These are phyloP conservation scores for Drosophila pseudoobscura DNA, from an alignment of 1,140 invertebrate species.

Conservation along the genomic window DNA sequence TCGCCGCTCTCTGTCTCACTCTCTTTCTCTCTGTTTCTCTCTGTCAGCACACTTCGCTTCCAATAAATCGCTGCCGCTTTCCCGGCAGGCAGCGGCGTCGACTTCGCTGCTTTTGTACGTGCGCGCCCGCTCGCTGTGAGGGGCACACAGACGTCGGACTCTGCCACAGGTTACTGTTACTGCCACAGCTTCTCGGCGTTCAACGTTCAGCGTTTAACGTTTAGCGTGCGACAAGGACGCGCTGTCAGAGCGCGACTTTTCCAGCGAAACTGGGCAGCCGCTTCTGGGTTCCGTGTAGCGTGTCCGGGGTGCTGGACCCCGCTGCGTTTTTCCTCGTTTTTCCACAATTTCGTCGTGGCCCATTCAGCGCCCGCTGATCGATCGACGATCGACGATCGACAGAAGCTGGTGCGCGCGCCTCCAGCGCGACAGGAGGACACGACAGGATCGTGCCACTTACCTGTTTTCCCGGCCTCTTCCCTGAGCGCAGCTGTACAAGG, in stretches of 20 bases:
- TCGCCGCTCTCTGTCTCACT: slow-evolving; percentile 48
- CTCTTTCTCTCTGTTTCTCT: neutral
- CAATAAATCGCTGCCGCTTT: slow-evolving; percentile 33
- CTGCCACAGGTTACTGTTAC: slow-evolving; percentile 7
- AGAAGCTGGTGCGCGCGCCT: slow-evolving; percentile 46
- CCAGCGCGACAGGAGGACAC: no score
- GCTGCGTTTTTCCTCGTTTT: no score
- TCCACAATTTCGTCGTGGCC: slow-evolving; percentile 11
- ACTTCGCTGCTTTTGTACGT: slow-evolving; percentile 53
- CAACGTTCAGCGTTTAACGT: slow-evolving; percentile 2
- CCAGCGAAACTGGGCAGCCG: slow-evolving; percentile 41
- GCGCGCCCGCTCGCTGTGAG: slow-evolving; percentile 70
- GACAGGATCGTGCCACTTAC: no score
- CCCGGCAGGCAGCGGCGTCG: neutral
- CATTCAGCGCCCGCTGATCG: slow-evolving; percentile 54
- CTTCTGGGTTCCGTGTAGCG: slow-evolving; percentile 51
- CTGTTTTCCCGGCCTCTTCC: neutral
- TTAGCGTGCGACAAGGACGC: slow-evolving; percentile 48
- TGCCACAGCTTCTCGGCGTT: neutral
- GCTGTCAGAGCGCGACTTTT: slow-evolving; percentile 43
- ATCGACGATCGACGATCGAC: slow-evolving; percentile 16
- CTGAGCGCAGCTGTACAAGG: slow-evolving; percentile 38
- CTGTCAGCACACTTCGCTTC: slow-evolving; percentile 50
- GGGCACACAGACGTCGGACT: neutral
- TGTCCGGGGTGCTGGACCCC: no score